Evolutionary conservation across 2,888 invertebrate species (phyloP), one percentile per base, ranked within the genome.

Genomic region (Dyspetes luteomarginatus): DNA sequence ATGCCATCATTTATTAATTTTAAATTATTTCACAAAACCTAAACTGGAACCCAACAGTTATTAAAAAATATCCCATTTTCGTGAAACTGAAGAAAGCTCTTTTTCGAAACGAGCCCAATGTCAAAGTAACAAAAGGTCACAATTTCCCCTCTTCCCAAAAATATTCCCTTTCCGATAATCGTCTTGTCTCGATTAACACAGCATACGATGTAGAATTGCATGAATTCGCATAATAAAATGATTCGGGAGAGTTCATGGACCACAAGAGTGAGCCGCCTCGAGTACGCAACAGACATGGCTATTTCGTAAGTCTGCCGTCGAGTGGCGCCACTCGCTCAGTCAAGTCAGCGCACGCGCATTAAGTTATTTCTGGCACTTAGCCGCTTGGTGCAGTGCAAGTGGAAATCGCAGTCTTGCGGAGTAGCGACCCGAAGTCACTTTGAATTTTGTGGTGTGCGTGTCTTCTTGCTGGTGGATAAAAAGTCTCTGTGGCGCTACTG

Each of bases 331-430:
- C 55, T 50, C 73, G 71, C 60, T 26, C 48, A 43, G 30, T 55
- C 48, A 36, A 28, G 28, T 15, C 50, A 86, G 92, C 94, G 94
- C 95, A 93, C 94, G 95, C 95, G 95, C 93, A 93, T 88, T 93
- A 89, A 87, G 86, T 88, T 86, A 90, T 93, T 94, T 93, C 91
- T 91, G 92, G 93, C 93, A 95, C 95, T 95, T 95, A 93, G 81
- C 36, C 81, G 81, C 69, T 74, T 71, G 52, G 73, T n/a, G 50
- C 74, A 43, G n/a, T n/a, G n/a, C n/a, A 58, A 56, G 41, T 36
- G 48, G 73, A 50, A 9, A 22, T 15, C 41, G 41, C 69, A 78
- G 78, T 78, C 78, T 78, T 73, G 73, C 73, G 73, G 58, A 72
- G 72, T 73, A 73, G 78, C 65, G 73, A 56, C 41, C 58, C 58